phyloP scores from a whole-genome alignment of 2,113 vertebrate species.

The Heloderma charlesbogerti region DNA sequence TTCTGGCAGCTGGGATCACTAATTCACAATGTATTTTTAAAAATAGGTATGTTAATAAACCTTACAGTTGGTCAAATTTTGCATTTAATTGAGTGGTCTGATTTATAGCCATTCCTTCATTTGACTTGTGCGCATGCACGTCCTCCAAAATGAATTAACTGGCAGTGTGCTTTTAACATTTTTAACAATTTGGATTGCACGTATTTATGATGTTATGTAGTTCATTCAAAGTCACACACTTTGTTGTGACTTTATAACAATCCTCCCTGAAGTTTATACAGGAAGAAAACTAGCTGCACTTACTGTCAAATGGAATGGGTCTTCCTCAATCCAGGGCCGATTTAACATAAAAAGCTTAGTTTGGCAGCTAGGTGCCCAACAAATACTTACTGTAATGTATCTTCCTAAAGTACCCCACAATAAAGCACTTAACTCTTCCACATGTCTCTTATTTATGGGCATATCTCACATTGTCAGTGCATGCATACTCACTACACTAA shows the following conservation, averaged over 20 bases:
- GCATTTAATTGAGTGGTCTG: neutral
- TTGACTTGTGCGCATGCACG: neutral
- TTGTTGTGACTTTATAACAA: neutral
- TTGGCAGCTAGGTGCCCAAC: neutral
- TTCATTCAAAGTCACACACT: neutral
- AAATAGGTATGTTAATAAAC: neutral
- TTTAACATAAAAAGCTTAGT: neutral
- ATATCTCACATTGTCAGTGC: neutral
- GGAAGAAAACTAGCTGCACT: neutral
- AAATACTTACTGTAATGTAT: neutral
- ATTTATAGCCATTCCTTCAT: neutral
- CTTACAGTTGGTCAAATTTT: neutral
- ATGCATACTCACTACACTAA: neutral
- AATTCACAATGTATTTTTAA: neutral
- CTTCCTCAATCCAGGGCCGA: neutral
- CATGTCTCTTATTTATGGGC: neutral
- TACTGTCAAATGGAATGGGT: neutral
- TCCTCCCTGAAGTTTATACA: neutral
- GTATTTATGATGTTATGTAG: neutral
- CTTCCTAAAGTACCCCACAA: neutral
- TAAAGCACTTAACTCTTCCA: neutral
- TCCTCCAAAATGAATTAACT: neutral
- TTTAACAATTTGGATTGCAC: neutral
- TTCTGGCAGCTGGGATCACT: neutral
- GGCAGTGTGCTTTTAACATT: neutral